These are phyloP conservation scores for Maccullochella peelii DNA, from an alignment of 2,113 vertebrate species.

Conservation along the genomic window DNA sequence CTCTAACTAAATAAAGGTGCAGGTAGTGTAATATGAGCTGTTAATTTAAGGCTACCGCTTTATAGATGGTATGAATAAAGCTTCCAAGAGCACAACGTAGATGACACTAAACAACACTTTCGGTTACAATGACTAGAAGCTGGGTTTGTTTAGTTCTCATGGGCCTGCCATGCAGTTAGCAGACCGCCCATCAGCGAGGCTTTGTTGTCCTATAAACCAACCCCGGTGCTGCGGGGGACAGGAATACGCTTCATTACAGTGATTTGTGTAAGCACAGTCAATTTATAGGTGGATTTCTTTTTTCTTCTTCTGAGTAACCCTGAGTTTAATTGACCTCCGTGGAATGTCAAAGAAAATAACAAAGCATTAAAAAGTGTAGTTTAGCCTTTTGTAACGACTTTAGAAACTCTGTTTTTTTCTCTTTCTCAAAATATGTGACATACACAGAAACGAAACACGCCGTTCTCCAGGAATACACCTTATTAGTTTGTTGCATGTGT, in stretches of 20 bases:
- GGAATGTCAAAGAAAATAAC: constrained; percentile 24
- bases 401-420: not conserved
- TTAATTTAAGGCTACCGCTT: not conserved
- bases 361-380: not conserved
- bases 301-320: not conserved
- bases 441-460: not conserved
- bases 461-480: not conserved
- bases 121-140: constrained; percentile 5
- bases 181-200: constrained; percentile 35
- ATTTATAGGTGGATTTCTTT: constrained; percentile 23
- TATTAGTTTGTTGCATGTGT: not conserved
- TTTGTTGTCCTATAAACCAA: constrained; percentile 55
- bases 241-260: constrained; percentile 26
- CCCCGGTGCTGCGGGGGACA: not conserved
- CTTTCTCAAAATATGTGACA: not conserved
- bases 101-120: constrained; percentile 5
- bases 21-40: not conserved
- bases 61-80: not conserved
- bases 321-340: constrained; percentile 5
- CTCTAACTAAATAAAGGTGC: not conserved
- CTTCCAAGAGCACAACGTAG: not conserved
- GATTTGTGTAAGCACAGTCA: constrained; percentile 36
- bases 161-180: constrained; percentile 24
- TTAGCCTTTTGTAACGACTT: not conserved
- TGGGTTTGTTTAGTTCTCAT: constrained; percentile 46